Base-by-base conservation (phyloP, 2,888 invertebrate genomes). In the Sabellastarte sp. region DNA sequence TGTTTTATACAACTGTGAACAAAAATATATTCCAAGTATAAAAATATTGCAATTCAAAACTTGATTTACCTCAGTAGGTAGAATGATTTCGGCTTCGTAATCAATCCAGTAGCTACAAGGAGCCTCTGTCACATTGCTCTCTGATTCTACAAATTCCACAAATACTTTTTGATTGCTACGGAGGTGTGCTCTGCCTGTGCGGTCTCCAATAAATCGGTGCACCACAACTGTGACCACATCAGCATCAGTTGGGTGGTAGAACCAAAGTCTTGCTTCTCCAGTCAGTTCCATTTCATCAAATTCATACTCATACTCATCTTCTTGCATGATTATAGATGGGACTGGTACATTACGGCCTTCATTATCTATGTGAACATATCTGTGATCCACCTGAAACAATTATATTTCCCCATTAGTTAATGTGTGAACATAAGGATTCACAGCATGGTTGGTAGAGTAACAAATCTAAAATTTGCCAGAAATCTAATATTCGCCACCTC, bases 11-110 rank as follows among this genome's bases (percentile, higher is more conserved):
- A n/a, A n/a, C n/a, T n/a, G n/a, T n/a, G n/a, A n/a, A n/a, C n/a
- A n/a, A n/a, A n/a, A n/a, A n/a, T n/a, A n/a, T n/a, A n/a, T n/a
- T n/a, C n/a, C n/a, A n/a, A n/a, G n/a, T n/a, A n/a, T n/a, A n/a
- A n/a, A n/a, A n/a, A n/a, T n/a, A n/a, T n/a, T n/a, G n/a, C n/a
- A n/a, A n/a, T n/a, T n/a, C n/a, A n/a, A n/a, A n/a, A n/a, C n/a
- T n/a, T n/a, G n/a, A n/a, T n/a, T n/a, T 2, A 75, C 74, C 53
- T 76, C 76, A 3, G 76, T 75, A 28, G 77, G 77, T 52, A 77
- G 69, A 20, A 77, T 60, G 2, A 76, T 50, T 57, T 76, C 74
- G 29, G 72, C 70, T 10, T 66, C 72, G 52, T 72, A 30, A 59
- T 77, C 77, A 52, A 76, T 73, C 32, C 74, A 71, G 65, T 71